phyloP scores from a whole-genome alignment of 2,113 vertebrate genomes.

The Bos indicus region DNA sequence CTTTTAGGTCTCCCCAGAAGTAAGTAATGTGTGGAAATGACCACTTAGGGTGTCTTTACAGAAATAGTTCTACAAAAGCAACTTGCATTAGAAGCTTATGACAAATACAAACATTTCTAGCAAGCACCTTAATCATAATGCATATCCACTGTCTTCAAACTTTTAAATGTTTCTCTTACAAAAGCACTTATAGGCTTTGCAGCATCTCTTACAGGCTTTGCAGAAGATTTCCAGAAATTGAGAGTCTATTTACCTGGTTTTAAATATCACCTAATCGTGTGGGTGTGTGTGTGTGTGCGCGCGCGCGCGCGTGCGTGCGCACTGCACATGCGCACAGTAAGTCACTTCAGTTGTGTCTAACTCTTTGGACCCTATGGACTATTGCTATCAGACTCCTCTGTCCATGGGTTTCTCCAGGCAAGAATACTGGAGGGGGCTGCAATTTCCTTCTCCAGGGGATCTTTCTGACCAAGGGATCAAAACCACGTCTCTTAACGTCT shows the following conservation, averaged over 20 bases:
- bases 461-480: neutral
- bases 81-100: neutral
- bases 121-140: neutral
- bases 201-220: neutral
- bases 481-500: neutral
- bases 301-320: too few relatives aligned
- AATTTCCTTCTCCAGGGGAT: neutral
- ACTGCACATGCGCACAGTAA: rapidly evolving
- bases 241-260: neutral
- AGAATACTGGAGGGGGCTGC: neutral
- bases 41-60: neutral
- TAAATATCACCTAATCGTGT: neutral
- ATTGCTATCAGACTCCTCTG: neutral
- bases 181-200: neutral
- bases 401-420: neutral
- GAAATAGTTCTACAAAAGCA: neutral
- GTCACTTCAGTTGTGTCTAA: neutral
- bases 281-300: neutral
- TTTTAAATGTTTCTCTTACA: neutral
- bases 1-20: neutral
- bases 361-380: neutral
- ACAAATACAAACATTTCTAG: conserved; percentile 5
- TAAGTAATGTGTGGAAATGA: neutral
- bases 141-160: neutral
- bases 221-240: neutral